Percentiles rank a stretch among this genome's conserved stretches.
Conservation (phyloP, 2,113 vertebrate species). For the Phrynocephalus versicolor region DNA sequence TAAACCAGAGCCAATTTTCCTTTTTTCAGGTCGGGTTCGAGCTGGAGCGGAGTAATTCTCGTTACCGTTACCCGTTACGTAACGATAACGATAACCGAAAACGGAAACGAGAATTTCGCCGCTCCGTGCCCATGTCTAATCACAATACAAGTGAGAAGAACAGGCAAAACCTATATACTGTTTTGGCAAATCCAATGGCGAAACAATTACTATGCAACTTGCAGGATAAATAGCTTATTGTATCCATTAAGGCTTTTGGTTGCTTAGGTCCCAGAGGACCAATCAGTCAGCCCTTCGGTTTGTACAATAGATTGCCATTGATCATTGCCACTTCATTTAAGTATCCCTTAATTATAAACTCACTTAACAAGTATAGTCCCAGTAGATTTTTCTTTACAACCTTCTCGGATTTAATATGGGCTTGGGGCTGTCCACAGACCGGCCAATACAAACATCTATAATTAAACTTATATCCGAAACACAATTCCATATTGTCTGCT, state of each 20-base stretch:
- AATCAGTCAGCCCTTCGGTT: neutral
- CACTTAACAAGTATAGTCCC: neutral
- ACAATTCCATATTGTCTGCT: accelerated
- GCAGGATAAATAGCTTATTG: neutral
- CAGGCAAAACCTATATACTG: neutral
- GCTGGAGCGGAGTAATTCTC: too few relatives aligned
- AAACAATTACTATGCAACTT: neutral
- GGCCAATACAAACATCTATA: conserved; percentile 4
- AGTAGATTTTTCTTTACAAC: neutral
- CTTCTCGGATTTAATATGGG: conserved; percentile 2
- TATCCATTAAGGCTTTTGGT: neutral
- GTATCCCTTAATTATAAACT: neutral
- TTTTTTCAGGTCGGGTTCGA: too few relatives aligned
- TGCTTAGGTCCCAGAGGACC: neutral
- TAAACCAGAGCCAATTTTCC: too few relatives aligned
- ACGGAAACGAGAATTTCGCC: too few relatives aligned
- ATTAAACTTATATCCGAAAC: conserved; percentile 32
- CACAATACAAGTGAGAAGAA: neutral
- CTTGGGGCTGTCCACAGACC: neutral
- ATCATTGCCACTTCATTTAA: neutral
- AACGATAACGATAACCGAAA: too few relatives aligned
- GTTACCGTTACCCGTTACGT: too few relatives aligned
- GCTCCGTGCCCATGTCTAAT: too few relatives aligned
- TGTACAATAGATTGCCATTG: neutral
- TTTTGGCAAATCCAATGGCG: neutral